Base-by-base conservation (phyloP, 2,797 vertebrate species). In the Aselliscus stoliczkanus region DNA sequence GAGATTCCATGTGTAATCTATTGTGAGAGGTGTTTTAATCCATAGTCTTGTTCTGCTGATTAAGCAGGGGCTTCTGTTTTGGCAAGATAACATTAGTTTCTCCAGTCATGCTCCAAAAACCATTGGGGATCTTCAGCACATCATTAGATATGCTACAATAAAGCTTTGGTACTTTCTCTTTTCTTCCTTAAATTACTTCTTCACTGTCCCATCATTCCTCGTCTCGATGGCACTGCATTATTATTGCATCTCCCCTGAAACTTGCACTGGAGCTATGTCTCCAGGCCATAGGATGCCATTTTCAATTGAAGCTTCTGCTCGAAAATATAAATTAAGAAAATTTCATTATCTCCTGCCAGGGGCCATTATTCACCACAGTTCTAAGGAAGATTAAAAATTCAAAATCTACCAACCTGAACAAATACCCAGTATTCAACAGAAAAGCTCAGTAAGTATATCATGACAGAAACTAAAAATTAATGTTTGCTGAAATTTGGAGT, bases 11-110 rank as follows among this genome's bases (percentile, higher is more conserved):
- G 98, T 98, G 98, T 98, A 98, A 99, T 98, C 98, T 98, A 99
- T 98, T 98, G 98, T 97, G 98, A 94, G 98, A 98, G 98, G 98
- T 98, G 97, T 98, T 98, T 98, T 98, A 99, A 99, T 99, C 99
- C 99, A 99, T 99, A 99, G 98, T 97, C 97, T 98, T 98, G 98
- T 99, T 99, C 98, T 99, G 98, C 99, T 99, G 99, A 99, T 99
- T 99, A 99, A 99, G 98, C 98, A 98, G 95, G 64, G 97, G 97
- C 97, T 99, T 98, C 98, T 99, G 98, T 98, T 98, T 98, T 98
- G 98, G 98, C 98, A 98, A 99, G 99, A 99, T 99, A 99, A 99
- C 98, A 99, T 99, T 99, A 98, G 98, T 99, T 98, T 99, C 98
- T 98, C 98, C 98, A 98, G 98, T 99, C 98, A 98, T 99, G 99